phyloP scores from a whole-genome alignment of 2,888 invertebrate species.

The Lasioglossum zephyrum region DNA sequence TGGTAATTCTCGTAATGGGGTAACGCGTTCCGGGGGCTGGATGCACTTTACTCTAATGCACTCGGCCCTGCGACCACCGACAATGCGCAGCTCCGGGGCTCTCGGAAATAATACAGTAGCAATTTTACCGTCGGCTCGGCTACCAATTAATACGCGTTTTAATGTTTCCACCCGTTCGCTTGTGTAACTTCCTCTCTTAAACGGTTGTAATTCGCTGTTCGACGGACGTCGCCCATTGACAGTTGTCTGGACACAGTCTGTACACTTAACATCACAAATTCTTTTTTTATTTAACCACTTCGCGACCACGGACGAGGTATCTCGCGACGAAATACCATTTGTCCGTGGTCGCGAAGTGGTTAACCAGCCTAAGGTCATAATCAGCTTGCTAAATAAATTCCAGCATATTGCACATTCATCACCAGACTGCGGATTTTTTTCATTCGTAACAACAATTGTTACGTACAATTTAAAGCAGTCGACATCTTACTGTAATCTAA shows the following conservation, averaged over 20 bases:
- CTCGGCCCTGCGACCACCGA: conserved; percentile 43
- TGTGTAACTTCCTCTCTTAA: conserved; percentile 13
- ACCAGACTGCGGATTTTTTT: too few relatives aligned
- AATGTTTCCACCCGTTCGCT: neutral
- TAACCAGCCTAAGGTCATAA: neutral
- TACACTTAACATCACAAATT: neutral
- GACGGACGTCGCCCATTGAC: neutral
- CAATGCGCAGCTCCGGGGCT: conserved; percentile 24
- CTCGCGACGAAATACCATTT: too few relatives aligned
- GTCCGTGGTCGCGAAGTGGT: too few relatives aligned
- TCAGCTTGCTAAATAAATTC: too few relatives aligned
- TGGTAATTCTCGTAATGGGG: conserved; percentile 76
- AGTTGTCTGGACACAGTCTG: neutral
- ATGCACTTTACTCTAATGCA: conserved; percentile 78
- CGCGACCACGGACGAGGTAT: too few relatives aligned
- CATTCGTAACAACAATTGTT: too few relatives aligned
- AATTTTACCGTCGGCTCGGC: conserved; percentile 21
- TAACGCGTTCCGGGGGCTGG: conserved; percentile 59
- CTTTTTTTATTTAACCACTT: neutral
- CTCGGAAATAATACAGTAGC: conserved; percentile 61
- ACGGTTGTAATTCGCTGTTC: conserved; percentile 2
- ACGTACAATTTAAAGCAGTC: too few relatives aligned
- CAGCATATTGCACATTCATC: too few relatives aligned
- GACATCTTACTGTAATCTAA: too few relatives aligned
- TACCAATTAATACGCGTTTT: conserved; percentile 24